Conservation (phyloP, 2,797 vertebrate genomes). For the Sciurus carolinensis region DNA sequence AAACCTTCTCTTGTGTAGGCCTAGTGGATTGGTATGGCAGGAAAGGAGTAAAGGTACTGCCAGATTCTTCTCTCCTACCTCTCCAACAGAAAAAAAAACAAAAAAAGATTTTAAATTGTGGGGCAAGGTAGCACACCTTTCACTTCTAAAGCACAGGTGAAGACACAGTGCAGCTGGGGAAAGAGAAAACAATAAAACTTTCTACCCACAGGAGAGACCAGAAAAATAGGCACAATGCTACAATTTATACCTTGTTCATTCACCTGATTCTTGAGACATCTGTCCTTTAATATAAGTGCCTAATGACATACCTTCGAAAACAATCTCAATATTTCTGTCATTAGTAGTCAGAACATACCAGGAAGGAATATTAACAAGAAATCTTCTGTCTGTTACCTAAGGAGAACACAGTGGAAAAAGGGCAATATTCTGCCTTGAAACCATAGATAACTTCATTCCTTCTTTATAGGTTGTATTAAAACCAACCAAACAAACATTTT, state of each 20-base stretch:
- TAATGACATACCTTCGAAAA: neutral
- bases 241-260: neutral
- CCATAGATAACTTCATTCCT: neutral
- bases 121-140: neutral
- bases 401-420: neutral
- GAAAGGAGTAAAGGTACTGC: neutral
- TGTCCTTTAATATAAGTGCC: neutral
- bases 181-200: neutral
- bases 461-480: neutral
- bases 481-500: neutral
- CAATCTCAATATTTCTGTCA: neutral
- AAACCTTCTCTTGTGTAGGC: neutral
- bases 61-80: neutral
- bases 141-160: neutral
- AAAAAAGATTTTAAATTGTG: neutral
- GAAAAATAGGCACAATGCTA: neutral
- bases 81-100: neutral
- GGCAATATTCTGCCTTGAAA: neutral
- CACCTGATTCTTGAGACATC: neutral
- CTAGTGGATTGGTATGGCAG: neutral
- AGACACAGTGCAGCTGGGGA: neutral
- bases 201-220: neutral
- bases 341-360: neutral
- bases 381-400: neutral
- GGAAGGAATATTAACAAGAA: neutral